Evolutionary conservation across 2,797 vertebrate genomes (phyloP).

Genomic region (Gephyroberyx darwinii): DNA sequence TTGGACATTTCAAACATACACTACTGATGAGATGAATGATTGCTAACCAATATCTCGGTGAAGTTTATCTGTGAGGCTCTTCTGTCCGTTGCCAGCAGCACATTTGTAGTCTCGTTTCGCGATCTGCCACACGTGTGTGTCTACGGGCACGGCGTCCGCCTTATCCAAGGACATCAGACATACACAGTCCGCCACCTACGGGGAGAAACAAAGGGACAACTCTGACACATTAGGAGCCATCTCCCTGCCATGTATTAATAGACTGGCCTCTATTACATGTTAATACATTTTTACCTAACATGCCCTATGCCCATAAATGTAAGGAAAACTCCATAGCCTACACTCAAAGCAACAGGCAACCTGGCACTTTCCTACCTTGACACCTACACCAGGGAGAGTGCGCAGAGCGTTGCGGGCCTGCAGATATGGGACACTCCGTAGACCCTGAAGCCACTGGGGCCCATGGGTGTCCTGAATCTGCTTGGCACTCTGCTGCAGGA

Average conservation of each 20-base stretch:
- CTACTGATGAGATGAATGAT: neutral
- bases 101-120: conserved; percentile 87
- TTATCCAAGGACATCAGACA: conserved; percentile 96
- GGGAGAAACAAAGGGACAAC: conserved; percentile 1
- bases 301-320: neutral
- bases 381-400: conserved; percentile 89
- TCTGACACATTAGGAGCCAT: neutral
- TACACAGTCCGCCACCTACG: conserved; percentile 93
- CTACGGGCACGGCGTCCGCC: conserved; percentile 89
- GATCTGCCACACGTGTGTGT: conserved; percentile 95
- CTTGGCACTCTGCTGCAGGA: conserved; percentile 86
- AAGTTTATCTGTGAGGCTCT: conserved; percentile 86
- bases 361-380: conserved; percentile 82
- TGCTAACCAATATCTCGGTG: conserved; percentile 89
- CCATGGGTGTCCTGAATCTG: conserved; percentile 82
- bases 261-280: neutral
- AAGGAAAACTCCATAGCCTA: neutral
- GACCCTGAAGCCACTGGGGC: conserved; percentile 82
- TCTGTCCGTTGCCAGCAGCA: conserved; percentile 72
- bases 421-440: conserved; percentile 81
- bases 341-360: neutral
- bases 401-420: conserved; percentile 87
- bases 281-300: neutral
- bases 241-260: neutral
- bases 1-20: neutral